These are phyloP conservation scores for Macropis europaea DNA, from an alignment of 2,888 invertebrate species.

Conservation along the genomic window DNA sequence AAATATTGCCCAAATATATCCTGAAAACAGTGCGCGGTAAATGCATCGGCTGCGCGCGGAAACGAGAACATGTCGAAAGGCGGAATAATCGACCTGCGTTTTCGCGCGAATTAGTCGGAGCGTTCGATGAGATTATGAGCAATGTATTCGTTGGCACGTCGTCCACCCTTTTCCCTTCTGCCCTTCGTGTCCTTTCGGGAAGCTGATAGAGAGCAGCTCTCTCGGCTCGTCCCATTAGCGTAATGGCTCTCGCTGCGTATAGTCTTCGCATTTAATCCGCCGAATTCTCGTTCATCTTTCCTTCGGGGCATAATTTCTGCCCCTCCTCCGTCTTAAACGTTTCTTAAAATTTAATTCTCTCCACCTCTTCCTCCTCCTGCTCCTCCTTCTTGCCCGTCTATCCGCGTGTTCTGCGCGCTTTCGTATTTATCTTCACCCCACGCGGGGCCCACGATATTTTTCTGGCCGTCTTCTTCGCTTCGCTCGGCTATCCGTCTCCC, in stretches of 20 bases:
- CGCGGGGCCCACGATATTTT: too few relatives aligned
- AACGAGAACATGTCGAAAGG: slow-evolving; percentile 45
- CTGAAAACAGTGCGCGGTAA: too few relatives aligned
- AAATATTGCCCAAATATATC: too few relatives aligned
- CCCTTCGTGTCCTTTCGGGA: slow-evolving; percentile 44
- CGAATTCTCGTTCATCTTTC: slow-evolving; percentile 58
- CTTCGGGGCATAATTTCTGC: slow-evolving; percentile 12
- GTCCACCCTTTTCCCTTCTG: not conserved
- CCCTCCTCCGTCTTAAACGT: slow-evolving; percentile 6
- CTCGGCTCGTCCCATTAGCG: slow-evolving; percentile 72
- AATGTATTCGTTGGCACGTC: slow-evolving; percentile 60
- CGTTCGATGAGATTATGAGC: slow-evolving; percentile 67
- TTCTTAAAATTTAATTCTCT: not conserved
- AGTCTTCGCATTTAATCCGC: slow-evolving; percentile 68
- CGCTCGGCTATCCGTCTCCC: not conserved
- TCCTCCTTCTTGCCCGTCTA: not conserved
- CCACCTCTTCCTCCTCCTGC: not conserved
- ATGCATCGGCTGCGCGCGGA: too few relatives aligned
- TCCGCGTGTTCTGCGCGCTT: not conserved
- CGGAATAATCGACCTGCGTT: slow-evolving; percentile 50
- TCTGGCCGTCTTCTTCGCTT: not conserved
- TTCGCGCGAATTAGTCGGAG: slow-evolving; percentile 38
- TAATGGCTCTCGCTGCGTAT: slow-evolving; percentile 72
- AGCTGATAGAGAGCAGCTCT: slow-evolving; percentile 70
- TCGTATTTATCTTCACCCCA: not conserved